Evolutionary conservation across 2,113 vertebrate species (phyloP).

Genomic region (Acrocephalus kingi): DNA sequence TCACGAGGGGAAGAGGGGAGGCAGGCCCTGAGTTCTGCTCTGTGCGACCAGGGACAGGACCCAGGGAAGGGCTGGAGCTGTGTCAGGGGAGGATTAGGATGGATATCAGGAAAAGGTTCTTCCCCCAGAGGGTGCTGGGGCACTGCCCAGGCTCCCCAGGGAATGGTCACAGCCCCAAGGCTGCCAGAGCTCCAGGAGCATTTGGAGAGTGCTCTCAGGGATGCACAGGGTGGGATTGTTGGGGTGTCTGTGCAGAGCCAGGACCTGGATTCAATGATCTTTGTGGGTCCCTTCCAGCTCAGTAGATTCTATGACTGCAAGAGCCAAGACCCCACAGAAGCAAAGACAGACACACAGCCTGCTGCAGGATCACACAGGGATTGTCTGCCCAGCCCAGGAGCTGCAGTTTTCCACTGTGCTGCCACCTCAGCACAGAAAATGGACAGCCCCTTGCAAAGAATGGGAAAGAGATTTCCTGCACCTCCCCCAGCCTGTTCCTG

Average conservation of each 20-base stretch:
- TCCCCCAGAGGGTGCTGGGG: accelerated
- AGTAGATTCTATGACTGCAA: not conserved
- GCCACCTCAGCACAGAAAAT: not conserved
- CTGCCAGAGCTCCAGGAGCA: not conserved
- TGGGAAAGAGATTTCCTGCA: not conserved
- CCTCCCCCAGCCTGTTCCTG: not conserved
- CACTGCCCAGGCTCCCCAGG: not conserved
- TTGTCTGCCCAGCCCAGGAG: not conserved
- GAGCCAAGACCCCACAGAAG: not conserved
- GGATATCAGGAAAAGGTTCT: not conserved
- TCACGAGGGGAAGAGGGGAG: accelerated
- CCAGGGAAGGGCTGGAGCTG: accelerated
- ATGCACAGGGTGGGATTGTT: not conserved
- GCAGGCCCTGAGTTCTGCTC: not conserved
- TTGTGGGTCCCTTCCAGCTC: not conserved
- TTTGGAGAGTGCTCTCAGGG: not conserved
- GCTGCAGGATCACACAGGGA: not conserved
- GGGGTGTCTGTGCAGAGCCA: not conserved
- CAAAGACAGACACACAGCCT: not conserved
- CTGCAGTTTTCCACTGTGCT: not conserved
- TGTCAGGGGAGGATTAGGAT: accelerated
- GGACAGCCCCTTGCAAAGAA: not conserved
- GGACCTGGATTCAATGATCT: accelerated
- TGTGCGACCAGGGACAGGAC: not conserved
- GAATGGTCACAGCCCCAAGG: not conserved